Percentiles rank a stretch among this genome's conserved stretches.
Conservation (phyloP, 2,888 invertebrate genomes). For the Tenthredo livida region DNA sequence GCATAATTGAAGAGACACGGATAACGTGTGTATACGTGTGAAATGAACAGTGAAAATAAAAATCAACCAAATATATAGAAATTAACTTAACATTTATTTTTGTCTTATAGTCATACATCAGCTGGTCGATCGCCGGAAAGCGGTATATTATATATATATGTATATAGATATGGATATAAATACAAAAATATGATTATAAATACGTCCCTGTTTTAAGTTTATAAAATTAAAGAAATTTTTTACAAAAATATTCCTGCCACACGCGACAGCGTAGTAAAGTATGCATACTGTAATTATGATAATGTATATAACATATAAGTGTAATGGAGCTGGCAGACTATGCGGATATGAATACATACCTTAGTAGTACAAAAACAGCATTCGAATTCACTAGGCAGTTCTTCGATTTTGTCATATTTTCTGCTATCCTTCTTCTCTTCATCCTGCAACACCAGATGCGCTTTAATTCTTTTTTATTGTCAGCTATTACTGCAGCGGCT, state of each 20-base stretch:
- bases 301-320: slow-evolving; percentile 22
- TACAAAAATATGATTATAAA: slow-evolving; percentile 5
- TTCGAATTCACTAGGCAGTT: slow-evolving; percentile 96
- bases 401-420: slow-evolving; percentile 88
- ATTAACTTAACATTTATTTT: slow-evolving; percentile 23
- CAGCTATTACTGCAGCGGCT: neutral
- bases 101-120: slow-evolving; percentile 1
- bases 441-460: slow-evolving; percentile 76
- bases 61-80: slow-evolving; percentile 24
- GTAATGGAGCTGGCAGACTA: slow-evolving; percentile 44
- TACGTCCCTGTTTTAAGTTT: neutral
- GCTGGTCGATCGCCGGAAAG: slow-evolving; percentile 4
- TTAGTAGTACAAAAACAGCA: slow-evolving; percentile 98
- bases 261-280: neutral
- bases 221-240: neutral
- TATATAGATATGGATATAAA: neutral
- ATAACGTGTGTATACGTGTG: neutral
- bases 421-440: slow-evolving; percentile 84
- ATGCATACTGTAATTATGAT: slow-evolving; percentile 14
- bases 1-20: slow-evolving; percentile 13
- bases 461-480: slow-evolving; percentile 42
- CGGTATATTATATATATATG: neutral
- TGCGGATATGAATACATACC: slow-evolving; percentile 82
- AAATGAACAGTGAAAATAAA: slow-evolving; percentile 23
- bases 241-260: slow-evolving; percentile 8